These are phyloP conservation scores for Tachina fera DNA, from an alignment of 2,888 invertebrate genomes.

Conservation along the genomic window DNA sequence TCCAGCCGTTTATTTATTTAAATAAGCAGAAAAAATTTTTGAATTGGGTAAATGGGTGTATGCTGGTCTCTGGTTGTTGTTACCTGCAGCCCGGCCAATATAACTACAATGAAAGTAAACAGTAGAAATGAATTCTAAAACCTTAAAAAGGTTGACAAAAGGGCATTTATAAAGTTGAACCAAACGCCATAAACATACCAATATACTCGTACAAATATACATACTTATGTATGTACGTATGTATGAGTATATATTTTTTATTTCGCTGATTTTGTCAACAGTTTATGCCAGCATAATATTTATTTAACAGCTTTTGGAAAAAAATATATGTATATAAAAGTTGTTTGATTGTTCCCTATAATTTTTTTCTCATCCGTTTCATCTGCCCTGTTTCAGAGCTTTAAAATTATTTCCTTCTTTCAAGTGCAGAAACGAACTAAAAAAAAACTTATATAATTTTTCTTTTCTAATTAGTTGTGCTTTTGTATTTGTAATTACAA, in stretches of 20 bases:
- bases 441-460: constrained; percentile 2
- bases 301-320: constrained; percentile 28
- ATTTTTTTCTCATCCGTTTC: background rate
- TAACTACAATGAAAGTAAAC: background rate
- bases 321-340: constrained; percentile 1
- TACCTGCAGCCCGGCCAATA: constrained; percentile 40
- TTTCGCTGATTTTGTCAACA: background rate
- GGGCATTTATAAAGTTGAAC: too few species aligned
- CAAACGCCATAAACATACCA: too few species aligned
- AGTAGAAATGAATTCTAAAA: constrained; percentile 10
- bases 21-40: background rate
- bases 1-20: constrained; percentile 44
- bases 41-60: constrained; percentile 43
- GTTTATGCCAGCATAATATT: constrained; percentile 29
- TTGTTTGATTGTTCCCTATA: constrained; percentile 31
- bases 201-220: too few species aligned
- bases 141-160: background rate
- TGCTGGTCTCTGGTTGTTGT: constrained; percentile 16
- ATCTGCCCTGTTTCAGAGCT: background rate
- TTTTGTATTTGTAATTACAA: constrained; percentile 48
- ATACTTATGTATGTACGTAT: too few species aligned
- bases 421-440: background rate
- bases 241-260: too few species aligned
- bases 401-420: constrained; percentile 7
- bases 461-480: constrained; percentile 72